These are phyloP conservation scores for Ceratoteleas bidentatus DNA, from an alignment of 1,140 invertebrate species.

Conservation along the genomic window DNA sequence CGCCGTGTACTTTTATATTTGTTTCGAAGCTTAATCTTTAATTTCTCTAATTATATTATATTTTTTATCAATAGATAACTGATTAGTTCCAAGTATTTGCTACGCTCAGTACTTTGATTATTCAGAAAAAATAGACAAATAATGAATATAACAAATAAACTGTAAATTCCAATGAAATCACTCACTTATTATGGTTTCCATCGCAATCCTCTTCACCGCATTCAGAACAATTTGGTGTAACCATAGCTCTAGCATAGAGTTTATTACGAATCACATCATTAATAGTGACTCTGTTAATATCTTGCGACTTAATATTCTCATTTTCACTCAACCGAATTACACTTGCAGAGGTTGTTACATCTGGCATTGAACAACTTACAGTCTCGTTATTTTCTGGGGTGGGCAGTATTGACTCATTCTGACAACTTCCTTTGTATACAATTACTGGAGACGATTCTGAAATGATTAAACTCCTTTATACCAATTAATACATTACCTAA, in stretches of 20 bases:
- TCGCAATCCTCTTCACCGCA: constrained; percentile 16
- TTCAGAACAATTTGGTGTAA: constrained; percentile 9
- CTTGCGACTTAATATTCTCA: not conserved
- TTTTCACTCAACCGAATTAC: not conserved
- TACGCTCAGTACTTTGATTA: too few relatives aligned
- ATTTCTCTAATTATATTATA: too few relatives aligned
- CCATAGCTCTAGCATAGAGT: constrained; percentile 3
- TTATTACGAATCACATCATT: constrained; percentile 41
- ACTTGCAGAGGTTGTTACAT: not conserved
- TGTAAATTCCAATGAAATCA: constrained; percentile 3
- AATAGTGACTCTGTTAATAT: constrained; percentile 32
- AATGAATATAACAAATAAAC: too few relatives aligned
- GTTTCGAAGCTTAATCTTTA: too few relatives aligned
- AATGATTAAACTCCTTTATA: not conserved
- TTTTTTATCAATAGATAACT: too few relatives aligned
- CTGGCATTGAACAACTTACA: not conserved
- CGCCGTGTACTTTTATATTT: too few relatives aligned
- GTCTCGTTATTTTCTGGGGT: constrained; percentile 17
- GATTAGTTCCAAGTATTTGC: too few relatives aligned
- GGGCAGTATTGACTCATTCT: constrained; percentile 34
- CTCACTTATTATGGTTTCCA: constrained; percentile 26
- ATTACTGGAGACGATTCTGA: constrained; percentile 13
- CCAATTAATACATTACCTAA: too few relatives aligned
- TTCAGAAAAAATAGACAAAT: too few relatives aligned
- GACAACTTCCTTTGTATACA: constrained; percentile 22